Evolutionary conservation across 2,797 vertebrate genomes (phyloP).

Genomic region (Gadopsis bispinosus): DNA sequence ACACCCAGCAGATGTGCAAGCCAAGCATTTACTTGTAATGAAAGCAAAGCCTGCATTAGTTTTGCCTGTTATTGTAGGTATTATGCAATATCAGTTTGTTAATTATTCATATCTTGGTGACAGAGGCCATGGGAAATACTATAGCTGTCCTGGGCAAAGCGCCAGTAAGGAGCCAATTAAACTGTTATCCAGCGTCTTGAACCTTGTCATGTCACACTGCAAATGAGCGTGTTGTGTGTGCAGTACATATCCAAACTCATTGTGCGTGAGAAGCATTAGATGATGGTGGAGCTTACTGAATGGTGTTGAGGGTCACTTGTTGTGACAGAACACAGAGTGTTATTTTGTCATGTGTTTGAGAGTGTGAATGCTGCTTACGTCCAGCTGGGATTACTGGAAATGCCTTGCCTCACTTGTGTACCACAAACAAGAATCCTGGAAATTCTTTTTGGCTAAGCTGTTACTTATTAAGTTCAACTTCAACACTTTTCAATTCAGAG

Average conservation of each 20-base stretch:
- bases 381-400: conserved; percentile 18
- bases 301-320: conserved; percentile 13
- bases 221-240: conserved; percentile 29
- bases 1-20: conserved; percentile 54
- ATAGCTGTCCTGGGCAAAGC: conserved; percentile 30
- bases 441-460: not conserved
- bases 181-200: conserved; percentile 23
- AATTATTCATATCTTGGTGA: conserved; percentile 45
- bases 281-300: conserved; percentile 2
- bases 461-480: not conserved
- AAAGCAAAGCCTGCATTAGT: conserved; percentile 35
- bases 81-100: conserved; percentile 41
- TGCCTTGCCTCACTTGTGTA: conserved; percentile 17
- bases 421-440: not conserved
- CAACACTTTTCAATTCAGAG: not conserved
- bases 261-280: conserved; percentile 9
- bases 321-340: conserved; percentile 17
- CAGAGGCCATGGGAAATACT: conserved; percentile 39
- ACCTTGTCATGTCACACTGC: conserved; percentile 17
- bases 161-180: conserved; percentile 38
- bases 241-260: conserved; percentile 6
- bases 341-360: conserved; percentile 1
- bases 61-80: conserved; percentile 23
- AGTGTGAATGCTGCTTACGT: conserved; percentile 25
- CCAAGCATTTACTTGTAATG: conserved; percentile 61